Percentiles rank a stretch among this genome's conserved stretches.
Evolutionary conservation across 2,113 vertebrate species (phyloP).

Genomic region (Egretta garzetta): DNA sequence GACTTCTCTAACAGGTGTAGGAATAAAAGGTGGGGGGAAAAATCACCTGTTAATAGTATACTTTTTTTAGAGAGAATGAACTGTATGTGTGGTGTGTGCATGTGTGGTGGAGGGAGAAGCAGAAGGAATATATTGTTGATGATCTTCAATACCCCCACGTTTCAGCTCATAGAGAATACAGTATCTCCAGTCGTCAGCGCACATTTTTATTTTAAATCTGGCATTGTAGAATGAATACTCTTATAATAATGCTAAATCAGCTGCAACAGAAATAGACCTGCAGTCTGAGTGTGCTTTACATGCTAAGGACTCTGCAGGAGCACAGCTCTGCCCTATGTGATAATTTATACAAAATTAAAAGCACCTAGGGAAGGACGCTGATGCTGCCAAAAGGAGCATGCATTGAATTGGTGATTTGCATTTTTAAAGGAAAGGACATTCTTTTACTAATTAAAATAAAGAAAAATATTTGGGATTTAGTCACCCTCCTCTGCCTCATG

Average conservation of each 20-base stretch:
- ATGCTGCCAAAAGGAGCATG: constrained; percentile 24
- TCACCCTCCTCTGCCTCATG: not conserved
- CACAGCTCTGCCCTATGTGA: not conserved
- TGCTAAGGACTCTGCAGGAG: not conserved
- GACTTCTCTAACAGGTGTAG: constrained; percentile 21
- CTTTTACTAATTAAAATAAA: constrained; percentile 18
- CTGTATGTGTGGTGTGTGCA: not conserved
- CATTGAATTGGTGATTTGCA: not conserved
- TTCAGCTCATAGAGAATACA: not conserved
- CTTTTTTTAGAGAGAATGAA: not conserved
- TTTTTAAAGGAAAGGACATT: not conserved
- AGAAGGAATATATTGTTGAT: not conserved
- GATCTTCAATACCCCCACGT: not conserved
- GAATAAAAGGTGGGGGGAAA: constrained; percentile 15
- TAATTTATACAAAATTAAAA: constrained; percentile 32
- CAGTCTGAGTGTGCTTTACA: constrained; percentile 25
- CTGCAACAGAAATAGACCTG: constrained; percentile 26
- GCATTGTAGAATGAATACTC: not conserved
- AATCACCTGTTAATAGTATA: constrained; percentile 33
- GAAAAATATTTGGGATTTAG: constrained; percentile 36
- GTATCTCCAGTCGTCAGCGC: not conserved
- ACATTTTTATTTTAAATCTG: constrained; percentile 29
- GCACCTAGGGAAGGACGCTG: not conserved
- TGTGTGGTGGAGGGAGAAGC: not conserved
- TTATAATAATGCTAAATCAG: constrained; percentile 32